These are phyloP conservation scores for Drosophila anomalipes DNA, from an alignment of 2,888 invertebrate genomes.

Conservation along the genomic window DNA sequence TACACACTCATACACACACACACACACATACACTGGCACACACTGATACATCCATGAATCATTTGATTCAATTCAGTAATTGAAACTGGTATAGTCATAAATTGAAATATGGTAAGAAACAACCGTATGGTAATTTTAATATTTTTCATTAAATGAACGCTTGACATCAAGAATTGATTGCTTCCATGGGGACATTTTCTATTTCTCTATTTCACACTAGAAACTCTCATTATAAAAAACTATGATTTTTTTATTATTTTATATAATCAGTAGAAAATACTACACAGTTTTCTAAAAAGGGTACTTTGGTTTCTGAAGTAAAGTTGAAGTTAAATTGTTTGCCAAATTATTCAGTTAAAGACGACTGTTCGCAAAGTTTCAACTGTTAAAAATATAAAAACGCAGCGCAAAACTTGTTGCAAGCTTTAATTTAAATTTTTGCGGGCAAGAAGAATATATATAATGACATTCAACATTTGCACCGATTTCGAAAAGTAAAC, in stretches of 20 bases:
- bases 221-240: neutral
- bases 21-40: neutral
- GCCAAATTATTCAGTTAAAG: neutral
- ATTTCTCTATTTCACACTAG: neutral
- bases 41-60: slow-evolving; percentile 8
- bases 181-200: neutral
- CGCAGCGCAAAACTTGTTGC: neutral
- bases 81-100: slow-evolving; percentile 20
- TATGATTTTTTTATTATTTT: neutral
- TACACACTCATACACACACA: slow-evolving; percentile 6
- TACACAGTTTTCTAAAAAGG: neutral
- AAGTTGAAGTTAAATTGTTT: neutral
- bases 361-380: neutral
- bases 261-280: neutral
- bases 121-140: slow-evolving; percentile 19
- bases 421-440: neutral
- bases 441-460: neutral
- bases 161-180: slow-evolving; percentile 11
- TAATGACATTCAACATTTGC: neutral
- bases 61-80: slow-evolving; percentile 41
- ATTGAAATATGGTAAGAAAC: slow-evolving; percentile 31
- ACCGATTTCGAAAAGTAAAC: neutral
- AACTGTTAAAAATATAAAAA: neutral
- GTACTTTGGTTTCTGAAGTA: neutral
- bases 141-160: slow-evolving; percentile 13